A percentile compares a stretch with the other conserved stretches of the same genome.
Conservation (phyloP, 2,113 vertebrate species). For the Austrofundulus limnaeus region DNA sequence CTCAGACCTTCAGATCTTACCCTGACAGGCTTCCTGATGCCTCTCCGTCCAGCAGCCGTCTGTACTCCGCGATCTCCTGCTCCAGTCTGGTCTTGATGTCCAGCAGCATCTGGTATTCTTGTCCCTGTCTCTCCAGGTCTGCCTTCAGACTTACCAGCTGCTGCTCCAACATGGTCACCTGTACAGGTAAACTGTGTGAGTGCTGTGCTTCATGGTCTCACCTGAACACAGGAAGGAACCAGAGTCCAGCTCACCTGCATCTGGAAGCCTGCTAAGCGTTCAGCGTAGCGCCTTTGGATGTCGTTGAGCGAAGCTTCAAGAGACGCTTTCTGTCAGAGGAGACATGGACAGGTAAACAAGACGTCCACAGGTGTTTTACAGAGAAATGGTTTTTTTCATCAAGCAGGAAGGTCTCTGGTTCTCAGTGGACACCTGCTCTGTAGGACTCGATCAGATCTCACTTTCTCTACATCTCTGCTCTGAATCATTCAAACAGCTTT, state of each 20-base stretch:
- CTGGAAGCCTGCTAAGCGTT: constrained; percentile 77
- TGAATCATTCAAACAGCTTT: no score
- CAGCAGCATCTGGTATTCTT: constrained; percentile 83
- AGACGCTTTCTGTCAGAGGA: constrained; percentile 78
- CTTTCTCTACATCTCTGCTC: no score
- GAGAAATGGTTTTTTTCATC: no score
- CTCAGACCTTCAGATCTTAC: constrained; percentile 21
- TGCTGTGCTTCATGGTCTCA: not conserved
- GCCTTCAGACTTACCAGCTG: constrained; percentile 74
- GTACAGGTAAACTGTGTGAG: constrained; percentile 13
- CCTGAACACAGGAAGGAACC: accelerated
- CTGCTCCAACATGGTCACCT: constrained; percentile 70
- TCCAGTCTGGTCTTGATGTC: constrained; percentile 84
- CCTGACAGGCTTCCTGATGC: not conserved
- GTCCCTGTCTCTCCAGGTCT: constrained; percentile 80
- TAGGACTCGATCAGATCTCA: no score
- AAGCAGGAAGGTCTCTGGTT: no score
- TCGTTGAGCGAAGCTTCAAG: constrained; percentile 80
- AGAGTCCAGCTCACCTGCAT: constrained; percentile 40
- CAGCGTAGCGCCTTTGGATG: constrained; percentile 73
- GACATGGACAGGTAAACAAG: not conserved
- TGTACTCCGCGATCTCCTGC: constrained; percentile 86
- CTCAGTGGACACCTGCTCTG: no score
- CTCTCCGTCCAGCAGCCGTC: constrained; percentile 74
- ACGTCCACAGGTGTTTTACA: not conserved